phyloP scores from a whole-genome alignment of 2,888 invertebrate species.

The Conomelus anceps region DNA sequence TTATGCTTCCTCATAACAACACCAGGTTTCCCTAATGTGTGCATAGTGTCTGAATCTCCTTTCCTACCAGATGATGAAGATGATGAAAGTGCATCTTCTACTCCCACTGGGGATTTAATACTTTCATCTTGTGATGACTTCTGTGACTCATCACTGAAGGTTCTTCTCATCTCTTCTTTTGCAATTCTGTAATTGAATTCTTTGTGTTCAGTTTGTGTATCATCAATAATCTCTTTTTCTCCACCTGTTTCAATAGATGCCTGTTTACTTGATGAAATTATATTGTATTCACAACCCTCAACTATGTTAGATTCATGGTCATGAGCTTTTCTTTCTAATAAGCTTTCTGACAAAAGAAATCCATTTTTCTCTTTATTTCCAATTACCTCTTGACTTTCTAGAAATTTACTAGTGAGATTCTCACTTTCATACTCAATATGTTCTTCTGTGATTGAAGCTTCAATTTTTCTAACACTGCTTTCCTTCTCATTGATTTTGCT shows the following conservation, averaged over 20 bases:
- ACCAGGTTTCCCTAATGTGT: slow-evolving; percentile 38
- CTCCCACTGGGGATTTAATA: slow-evolving; percentile 43
- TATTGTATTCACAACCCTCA: slow-evolving; percentile 2
- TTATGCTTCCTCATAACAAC: slow-evolving; percentile 42
- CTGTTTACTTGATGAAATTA: background rate
- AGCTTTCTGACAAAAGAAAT: background rate
- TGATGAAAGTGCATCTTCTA: slow-evolving; percentile 43
- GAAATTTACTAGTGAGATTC: background rate
- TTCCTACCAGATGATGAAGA: slow-evolving; percentile 42
- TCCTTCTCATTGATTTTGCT: background rate
- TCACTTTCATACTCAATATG: background rate
- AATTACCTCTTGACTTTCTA: background rate
- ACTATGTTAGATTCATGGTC: slow-evolving; percentile 9
- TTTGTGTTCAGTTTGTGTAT: background rate
- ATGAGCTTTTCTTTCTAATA: background rate
- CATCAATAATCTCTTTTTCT: background rate
- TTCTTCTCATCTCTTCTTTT: slow-evolving; percentile 39
- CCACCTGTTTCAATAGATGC: background rate
- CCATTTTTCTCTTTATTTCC: background rate
- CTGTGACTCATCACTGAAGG: slow-evolving; percentile 44
- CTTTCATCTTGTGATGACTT: slow-evolving; percentile 39
- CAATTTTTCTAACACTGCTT: background rate
- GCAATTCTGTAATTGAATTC: background rate
- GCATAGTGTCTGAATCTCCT: slow-evolving; percentile 39
- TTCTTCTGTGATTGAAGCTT: background rate